A percentile compares a stretch with the other conserved stretches of the same genome.
Evolutionary conservation across 2,113 vertebrate genomes (phyloP).

Genomic region (Nipponia nippon): DNA sequence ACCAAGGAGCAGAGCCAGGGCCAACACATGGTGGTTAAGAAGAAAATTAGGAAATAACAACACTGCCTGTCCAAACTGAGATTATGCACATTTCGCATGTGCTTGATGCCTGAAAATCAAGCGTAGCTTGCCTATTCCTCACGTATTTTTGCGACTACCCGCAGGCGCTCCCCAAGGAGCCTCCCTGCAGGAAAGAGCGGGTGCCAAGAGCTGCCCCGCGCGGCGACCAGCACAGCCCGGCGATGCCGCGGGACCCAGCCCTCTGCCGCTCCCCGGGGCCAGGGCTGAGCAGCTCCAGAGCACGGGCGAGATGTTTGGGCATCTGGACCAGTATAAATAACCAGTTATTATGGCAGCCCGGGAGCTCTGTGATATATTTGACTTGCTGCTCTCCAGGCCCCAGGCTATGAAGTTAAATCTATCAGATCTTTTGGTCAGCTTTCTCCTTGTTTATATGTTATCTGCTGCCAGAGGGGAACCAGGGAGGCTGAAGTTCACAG

Average conservation of each 20-base stretch:
- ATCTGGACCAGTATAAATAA: not conserved
- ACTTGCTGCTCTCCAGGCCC: not conserved
- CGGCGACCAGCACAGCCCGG: not conserved
- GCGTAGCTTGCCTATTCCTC: fast-evolving
- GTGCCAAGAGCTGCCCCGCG: not conserved
- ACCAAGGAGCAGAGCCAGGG: not conserved
- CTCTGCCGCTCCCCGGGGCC: not conserved
- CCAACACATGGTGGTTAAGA: fast-evolving
- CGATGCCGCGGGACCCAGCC: not conserved
- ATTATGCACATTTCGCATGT: fast-evolving
- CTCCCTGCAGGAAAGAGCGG: too few relatives aligned
- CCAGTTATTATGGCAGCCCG: fast-evolving
- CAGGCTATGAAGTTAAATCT: not conserved
- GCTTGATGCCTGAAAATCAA: fast-evolving
- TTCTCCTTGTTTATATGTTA: not conserved
- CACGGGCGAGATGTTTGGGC: not conserved
- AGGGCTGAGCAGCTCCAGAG: not conserved
- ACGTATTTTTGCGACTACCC: fast-evolving
- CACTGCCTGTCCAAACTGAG: too few relatives aligned
- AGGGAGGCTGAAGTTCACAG: not conserved
- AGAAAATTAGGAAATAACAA: fast-evolving
- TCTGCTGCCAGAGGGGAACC: not conserved
- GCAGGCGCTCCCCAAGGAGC: not conserved
- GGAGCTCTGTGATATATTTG: not conserved
- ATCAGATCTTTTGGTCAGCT: not conserved